Conservation (phyloP, 2,113 vertebrate species). For the Holacanthus passer region DNA sequence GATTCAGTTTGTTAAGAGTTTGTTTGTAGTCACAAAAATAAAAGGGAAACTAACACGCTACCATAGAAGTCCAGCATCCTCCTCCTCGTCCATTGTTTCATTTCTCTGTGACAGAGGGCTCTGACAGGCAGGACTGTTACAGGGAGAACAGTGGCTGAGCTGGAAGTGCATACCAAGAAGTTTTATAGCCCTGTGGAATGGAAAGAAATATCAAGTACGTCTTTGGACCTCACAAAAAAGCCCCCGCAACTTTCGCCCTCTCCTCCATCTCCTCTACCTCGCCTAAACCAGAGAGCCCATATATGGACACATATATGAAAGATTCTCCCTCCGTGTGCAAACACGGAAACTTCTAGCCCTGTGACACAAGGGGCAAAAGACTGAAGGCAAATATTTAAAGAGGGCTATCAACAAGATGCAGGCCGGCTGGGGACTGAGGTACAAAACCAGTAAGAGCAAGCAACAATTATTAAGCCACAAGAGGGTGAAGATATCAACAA, state of each 20-base stretch:
- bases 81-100: slow-evolving; percentile 37
- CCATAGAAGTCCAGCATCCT: slow-evolving; percentile 46
- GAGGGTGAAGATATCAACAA: slow-evolving; percentile 16
- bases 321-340: slow-evolving; percentile 67
- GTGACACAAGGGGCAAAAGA: slow-evolving; percentile 71
- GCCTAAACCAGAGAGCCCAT: slow-evolving; percentile 74
- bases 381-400: slow-evolving; percentile 75
- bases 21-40: not conserved
- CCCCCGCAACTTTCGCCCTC: slow-evolving; percentile 64
- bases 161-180: slow-evolving; percentile 76
- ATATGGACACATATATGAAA: slow-evolving; percentile 80
- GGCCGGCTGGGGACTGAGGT: slow-evolving; percentile 28
- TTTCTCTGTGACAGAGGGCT: slow-evolving; percentile 18
- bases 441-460: slow-evolving; percentile 11
- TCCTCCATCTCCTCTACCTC: slow-evolving; percentile 60
- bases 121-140: slow-evolving; percentile 54
- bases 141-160: slow-evolving; percentile 66
- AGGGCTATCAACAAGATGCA: slow-evolving; percentile 55
- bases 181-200: slow-evolving; percentile 81
- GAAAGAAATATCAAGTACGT: slow-evolving; percentile 80
- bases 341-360: slow-evolving; percentile 76
- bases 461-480: slow-evolving; percentile 12
- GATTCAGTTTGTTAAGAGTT: slow-evolving; percentile 9
- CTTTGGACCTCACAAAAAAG: slow-evolving; percentile 78
- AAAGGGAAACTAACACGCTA: not conserved